Percentiles rank a stretch among this genome's conserved stretches.
These are phyloP conservation scores for Sinocyclocheilus rhinocerous DNA, from an alignment of 2,113 vertebrate genomes.

Conservation along the genomic window DNA sequence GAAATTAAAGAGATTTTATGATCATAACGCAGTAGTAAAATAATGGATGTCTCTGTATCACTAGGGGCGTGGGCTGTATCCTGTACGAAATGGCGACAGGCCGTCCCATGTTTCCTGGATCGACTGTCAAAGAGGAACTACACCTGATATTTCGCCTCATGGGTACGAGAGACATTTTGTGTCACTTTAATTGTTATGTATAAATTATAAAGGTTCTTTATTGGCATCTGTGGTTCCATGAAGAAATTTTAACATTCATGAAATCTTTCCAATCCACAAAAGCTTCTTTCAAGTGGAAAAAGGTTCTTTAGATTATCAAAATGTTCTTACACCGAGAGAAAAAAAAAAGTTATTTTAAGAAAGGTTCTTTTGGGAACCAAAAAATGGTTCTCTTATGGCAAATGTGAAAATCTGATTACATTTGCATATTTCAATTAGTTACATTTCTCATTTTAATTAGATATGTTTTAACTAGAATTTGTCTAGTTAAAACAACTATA, in stretches of 20 bases:
- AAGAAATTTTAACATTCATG: not conserved
- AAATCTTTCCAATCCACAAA: no score
- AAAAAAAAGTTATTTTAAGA: no score
- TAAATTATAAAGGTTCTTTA: not conserved
- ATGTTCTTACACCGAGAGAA: no score
- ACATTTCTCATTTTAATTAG: not conserved
- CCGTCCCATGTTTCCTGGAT: constrained; percentile 93
- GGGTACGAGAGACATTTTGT: constrained; percentile 60
- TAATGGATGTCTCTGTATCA: constrained; percentile 38
- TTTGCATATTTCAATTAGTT: not conserved
- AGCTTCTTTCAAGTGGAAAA: no score
- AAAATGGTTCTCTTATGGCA: not conserved
- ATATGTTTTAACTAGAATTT: no score
- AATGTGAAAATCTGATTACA: not conserved
- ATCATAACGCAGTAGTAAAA: not conserved
- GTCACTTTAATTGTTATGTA: not conserved
- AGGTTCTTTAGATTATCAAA: no score
- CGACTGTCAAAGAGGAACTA: constrained; percentile 93
- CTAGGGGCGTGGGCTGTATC: constrained; percentile 95
- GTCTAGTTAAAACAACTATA: not conserved
- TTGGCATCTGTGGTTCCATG: not conserved
- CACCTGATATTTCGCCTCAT: constrained; percentile 89
- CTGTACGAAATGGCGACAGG: constrained; percentile 94
- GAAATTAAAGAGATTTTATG: not conserved
- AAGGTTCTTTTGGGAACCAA: no score